Conservation (phyloP, 2,797 vertebrate species). For the Anguilla anguilla region DNA sequence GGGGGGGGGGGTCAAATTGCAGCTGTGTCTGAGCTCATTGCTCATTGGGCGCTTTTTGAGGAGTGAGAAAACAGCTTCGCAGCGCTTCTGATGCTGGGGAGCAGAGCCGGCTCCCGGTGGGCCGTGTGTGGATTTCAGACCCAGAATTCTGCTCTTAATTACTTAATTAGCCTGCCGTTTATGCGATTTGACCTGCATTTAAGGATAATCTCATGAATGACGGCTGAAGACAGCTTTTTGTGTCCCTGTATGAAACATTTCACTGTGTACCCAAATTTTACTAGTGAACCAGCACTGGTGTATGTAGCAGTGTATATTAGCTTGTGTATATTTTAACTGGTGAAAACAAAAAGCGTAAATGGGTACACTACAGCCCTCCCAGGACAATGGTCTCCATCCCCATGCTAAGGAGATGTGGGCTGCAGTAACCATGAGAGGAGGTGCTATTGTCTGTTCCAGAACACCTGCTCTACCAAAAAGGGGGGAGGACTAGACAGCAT, state of each 20-base stretch:
- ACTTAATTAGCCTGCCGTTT: background rate
- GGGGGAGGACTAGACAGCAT: no score
- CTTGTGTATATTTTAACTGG: background rate
- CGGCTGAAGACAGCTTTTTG: background rate
- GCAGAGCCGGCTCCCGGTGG: no score
- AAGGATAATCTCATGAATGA: background rate
- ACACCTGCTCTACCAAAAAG: background rate
- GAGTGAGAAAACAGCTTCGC: background rate
- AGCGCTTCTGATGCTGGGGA: background rate
- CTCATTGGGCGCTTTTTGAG: background rate
- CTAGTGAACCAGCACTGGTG: background rate
- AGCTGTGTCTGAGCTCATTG: background rate
- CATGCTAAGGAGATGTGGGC: background rate
- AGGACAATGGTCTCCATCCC: background rate
- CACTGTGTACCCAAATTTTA: background rate
- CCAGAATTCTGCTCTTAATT: background rate
- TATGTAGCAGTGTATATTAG: background rate
- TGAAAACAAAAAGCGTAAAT: background rate
- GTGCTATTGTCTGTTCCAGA: background rate
- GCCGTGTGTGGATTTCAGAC: background rate
- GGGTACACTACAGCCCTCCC: no score
- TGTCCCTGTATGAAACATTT: no score
- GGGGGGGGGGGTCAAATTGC: background rate
- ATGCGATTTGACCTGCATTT: background rate
- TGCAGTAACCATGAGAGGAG: background rate